Conservation (phyloP, 2,888 invertebrate species). For the Apotomis turbidana region DNA sequence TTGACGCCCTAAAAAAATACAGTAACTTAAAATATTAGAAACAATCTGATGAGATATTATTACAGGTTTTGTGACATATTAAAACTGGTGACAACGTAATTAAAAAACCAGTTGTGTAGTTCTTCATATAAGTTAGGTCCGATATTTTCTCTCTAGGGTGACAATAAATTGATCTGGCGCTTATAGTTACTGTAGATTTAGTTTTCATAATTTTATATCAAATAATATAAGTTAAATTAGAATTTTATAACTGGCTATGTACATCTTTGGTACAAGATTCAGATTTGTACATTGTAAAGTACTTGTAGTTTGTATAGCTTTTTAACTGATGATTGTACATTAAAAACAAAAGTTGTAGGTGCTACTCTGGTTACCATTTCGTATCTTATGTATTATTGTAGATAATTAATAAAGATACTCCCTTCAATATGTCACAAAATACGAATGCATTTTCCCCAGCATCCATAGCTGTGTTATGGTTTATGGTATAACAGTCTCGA, state of each 20-base stretch:
- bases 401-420: conserved; percentile 57
- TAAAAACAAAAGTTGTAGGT: conserved; percentile 64
- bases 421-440: conserved; percentile 34
- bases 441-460: conserved; percentile 39
- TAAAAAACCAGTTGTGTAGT: background rate
- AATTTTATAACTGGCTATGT: conserved; percentile 46
- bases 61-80: too few species aligned
- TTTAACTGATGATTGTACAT: conserved; percentile 44
- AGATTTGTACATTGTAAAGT: conserved; percentile 34
- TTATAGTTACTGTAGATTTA: conserved; percentile 27
- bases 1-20: background rate
- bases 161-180: background rate
- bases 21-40: too few species aligned
- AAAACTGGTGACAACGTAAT: too few species aligned
- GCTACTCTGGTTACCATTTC: conserved; percentile 76
- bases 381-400: conserved; percentile 61
- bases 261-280: conserved; percentile 28
- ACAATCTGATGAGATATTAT: too few species aligned
- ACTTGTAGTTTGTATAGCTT: conserved; percentile 35
- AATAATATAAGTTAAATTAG: conserved; percentile 45
- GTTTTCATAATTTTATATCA: conserved; percentile 45
- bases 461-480: conserved; percentile 12
- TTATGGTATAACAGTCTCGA: conserved; percentile 22
- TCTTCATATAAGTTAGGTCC: too few species aligned
- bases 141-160: background rate